Evolutionary conservation across 2,888 invertebrate genomes (phyloP), one percentile per base, ranked within the genome.

Genomic region (Meiosimyza decipiens): DNA sequence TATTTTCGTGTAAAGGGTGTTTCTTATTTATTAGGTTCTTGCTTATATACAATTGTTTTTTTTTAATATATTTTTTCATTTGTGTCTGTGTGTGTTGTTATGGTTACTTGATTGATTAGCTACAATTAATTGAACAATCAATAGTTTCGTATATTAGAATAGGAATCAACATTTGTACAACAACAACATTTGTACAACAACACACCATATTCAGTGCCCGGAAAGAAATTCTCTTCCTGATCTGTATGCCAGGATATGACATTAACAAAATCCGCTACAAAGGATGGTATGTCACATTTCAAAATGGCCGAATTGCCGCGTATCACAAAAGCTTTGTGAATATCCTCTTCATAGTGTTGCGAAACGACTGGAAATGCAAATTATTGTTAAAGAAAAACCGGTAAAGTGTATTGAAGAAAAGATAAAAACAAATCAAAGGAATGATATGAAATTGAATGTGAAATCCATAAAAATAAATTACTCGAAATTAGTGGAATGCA

Each of bases 241-340:
- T 95, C 93, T 79, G 94, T 94, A 80, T 94, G 93, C 95, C 95
- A 95, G 65, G 94, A 93, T 70, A 94, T 90, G 79, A 97, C 95
- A 83, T 90, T 91, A 76, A 97, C 95, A 88, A 96, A 97, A 89
- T 97, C 96, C 75, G 95, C 94, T 75, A 96, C 96, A 88, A 96
- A 97, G 76, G 95, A 95, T 66, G 97, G 97, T 83, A 95, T 93
- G 82, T 94, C 94, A 89, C 95, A 96, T 88, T 95, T 95, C 82
- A 95, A 89, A 77, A 95, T 93, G 75, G 94, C 95, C 81, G 95
- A 92, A 88, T 96, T 96, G 80, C 96, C 95, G 80, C 94, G 92
- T 83, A 96, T 96, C 72, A 94, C 95, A 87, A 95, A 95, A 87
- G 96, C 96, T 88, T 95, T 94, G 89, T 95, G 95, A 80, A 95